phyloP scores from a whole-genome alignment of 2,888 invertebrate genomes.

The Boloria euphrosyne region DNA sequence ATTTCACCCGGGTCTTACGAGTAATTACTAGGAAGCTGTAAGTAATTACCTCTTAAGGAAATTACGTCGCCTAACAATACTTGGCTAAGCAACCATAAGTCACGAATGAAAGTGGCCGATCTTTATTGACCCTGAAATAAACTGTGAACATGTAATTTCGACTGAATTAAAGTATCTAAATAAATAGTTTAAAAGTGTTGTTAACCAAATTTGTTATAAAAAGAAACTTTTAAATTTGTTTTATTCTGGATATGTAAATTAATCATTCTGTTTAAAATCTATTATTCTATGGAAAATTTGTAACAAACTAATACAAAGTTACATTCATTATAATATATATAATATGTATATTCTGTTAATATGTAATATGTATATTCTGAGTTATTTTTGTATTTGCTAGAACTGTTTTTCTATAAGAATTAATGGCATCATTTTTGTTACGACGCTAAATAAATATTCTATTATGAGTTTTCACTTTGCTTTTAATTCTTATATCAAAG shows the following conservation, averaged over 20 bases:
- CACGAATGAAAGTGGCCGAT: constrained; percentile 43
- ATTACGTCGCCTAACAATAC: constrained; percentile 43
- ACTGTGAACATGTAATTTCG: constrained; percentile 20
- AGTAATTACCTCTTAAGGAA: constrained; percentile 43
- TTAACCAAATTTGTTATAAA: constrained; percentile 14
- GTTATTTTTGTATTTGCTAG: no score
- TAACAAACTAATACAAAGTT: no score
- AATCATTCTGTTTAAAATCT: no score
- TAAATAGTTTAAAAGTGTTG: constrained; percentile 17
- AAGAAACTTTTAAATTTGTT: background rate
- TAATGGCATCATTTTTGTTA: background rate
- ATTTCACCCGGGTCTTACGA: constrained; percentile 35
- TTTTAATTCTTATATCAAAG: background rate
- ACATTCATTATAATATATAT: no score
- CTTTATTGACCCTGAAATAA: constrained; percentile 35
- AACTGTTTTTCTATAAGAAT: no score
- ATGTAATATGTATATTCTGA: no score
- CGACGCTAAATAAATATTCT: no score
- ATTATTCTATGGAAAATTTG: no score
- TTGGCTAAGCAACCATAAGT: constrained; percentile 39
- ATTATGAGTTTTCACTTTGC: background rate
- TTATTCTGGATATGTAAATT: no score
- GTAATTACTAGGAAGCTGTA: constrained; percentile 44
- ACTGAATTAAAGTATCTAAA: constrained; percentile 27
- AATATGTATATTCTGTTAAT: no score